Evolutionary conservation across 2,888 invertebrate genomes (phyloP), one percentile per base, ranked within the genome.

Genomic region (Perithous albicinctus): DNA sequence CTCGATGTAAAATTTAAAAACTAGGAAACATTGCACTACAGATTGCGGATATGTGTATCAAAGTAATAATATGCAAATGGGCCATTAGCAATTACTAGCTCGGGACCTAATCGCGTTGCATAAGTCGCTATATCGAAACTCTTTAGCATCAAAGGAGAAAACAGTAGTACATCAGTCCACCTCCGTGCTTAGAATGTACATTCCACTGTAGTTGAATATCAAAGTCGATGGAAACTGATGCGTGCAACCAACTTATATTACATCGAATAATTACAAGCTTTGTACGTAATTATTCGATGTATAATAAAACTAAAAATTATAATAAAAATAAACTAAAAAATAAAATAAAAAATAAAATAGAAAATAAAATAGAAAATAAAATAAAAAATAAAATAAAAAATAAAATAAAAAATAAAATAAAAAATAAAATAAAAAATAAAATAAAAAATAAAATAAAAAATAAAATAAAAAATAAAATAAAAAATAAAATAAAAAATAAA

Each of bases 31-130:
- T 51, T 51, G 48, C 48, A 48, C 48, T 66, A 26, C 1, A n/a
- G 43, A 70, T 66, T 59, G 66, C 80, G 80, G 48, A 66, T n/a
- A n/a, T 66, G 76, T 46, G 18, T 69, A 69, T 67, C 29, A 56
- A 46, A n/a, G 10, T 63, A 51, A 48, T 63, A 64, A 74, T 46
- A 81, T 78, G 63, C 78, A 74, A 79, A 79, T 79, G 69, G 69
- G n/a, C 29, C 20, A 41, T 56, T 64, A 46, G 69, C 61, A 35
- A 78, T 81, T 77, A 73, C 73, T 67, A 77, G 67, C 46, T 15
- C 54, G 63, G 51, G 41, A n/a, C 61, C 61, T 38, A 67, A 75
- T 77, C 72, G 51, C 43, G 78, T 81, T 81, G 81, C 78, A 54
- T 59, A 81, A 81, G 38, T 38, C 56, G 29, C 48, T 23, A 18